Evolutionary conservation across 2,113 vertebrate species (phyloP).

Genomic region (Planiliza haematocheilus): DNA sequence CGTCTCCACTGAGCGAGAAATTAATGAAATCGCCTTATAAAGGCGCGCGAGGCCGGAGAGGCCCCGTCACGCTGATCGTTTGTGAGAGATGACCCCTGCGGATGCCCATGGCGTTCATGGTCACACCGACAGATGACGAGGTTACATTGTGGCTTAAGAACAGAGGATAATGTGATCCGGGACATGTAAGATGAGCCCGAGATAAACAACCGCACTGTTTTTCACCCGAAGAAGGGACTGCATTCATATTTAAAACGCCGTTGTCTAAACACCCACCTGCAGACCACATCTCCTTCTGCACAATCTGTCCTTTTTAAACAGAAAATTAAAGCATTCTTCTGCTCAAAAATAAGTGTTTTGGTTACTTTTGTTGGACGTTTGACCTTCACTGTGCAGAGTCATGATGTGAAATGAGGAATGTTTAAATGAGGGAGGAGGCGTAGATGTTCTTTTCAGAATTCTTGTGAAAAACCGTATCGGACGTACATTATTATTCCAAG

Average conservation of each 20-base stretch:
- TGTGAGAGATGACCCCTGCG: constrained; percentile 68
- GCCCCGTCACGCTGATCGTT: constrained; percentile 22
- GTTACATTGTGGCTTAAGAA: constrained; percentile 63
- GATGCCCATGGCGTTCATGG: neutral
- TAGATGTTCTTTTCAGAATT: neutral
- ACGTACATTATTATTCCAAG: no score
- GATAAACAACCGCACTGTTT: neutral
- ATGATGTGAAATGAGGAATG: no score
- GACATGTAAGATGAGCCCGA: constrained; percentile 12
- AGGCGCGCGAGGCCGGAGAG: neutral
- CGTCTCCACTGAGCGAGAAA: neutral
- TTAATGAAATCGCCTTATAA: constrained; percentile 17
- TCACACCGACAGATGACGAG: constrained; percentile 69
- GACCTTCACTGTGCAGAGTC: no score
- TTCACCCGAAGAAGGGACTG: no score
- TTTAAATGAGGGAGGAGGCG: no score
- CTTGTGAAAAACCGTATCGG: no score
- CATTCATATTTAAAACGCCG: no score
- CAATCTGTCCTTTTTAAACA: no score
- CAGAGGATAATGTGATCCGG: constrained; percentile 5
- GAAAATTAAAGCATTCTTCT: no score
- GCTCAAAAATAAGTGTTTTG: neutral
- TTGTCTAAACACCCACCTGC: no score
- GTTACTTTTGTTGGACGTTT: no score
- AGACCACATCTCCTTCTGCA: no score